phyloP scores from a whole-genome alignment of 1,140 invertebrate species.

The Drosophila simulans region DNA sequence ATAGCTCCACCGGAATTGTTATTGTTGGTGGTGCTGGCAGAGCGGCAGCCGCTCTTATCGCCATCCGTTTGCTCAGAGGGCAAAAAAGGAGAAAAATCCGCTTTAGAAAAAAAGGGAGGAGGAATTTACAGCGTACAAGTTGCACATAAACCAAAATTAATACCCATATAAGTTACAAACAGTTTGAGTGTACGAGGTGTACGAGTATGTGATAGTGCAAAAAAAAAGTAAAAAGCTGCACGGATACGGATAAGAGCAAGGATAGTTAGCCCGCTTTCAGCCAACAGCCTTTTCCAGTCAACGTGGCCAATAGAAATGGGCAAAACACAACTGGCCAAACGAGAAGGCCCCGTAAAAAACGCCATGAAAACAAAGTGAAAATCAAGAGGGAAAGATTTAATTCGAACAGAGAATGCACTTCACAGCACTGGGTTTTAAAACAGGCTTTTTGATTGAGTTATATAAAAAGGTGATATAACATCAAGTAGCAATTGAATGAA shows the following conservation, averaged over 20 bases:
- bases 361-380: conserved; percentile 1
- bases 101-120: conserved; percentile 19
- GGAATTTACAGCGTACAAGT: conserved; percentile 68
- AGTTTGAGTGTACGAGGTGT: conserved; percentile 8
- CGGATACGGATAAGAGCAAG: neutral
- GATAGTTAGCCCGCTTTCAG: conserved; percentile 4
- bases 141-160: conserved; percentile 78
- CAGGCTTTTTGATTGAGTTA: no score
- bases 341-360: conserved; percentile 4
- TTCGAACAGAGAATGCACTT: neutral
- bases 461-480: no score
- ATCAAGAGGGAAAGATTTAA: neutral
- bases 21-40: neutral
- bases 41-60: conserved; percentile 41
- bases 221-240: neutral
- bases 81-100: conserved; percentile 30
- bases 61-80: conserved; percentile 31
- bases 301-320: conserved; percentile 49
- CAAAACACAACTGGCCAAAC: conserved; percentile 19
- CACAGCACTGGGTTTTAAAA: no score
- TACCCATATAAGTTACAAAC: conserved; percentile 69
- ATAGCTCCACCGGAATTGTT: conserved; percentile 2
- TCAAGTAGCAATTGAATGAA: no score
- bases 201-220: conserved; percentile 1
- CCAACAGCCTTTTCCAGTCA: conserved; percentile 11